Base-by-base conservation (phyloP, 1,140 invertebrate species). In the Calosoma granatense region DNA sequence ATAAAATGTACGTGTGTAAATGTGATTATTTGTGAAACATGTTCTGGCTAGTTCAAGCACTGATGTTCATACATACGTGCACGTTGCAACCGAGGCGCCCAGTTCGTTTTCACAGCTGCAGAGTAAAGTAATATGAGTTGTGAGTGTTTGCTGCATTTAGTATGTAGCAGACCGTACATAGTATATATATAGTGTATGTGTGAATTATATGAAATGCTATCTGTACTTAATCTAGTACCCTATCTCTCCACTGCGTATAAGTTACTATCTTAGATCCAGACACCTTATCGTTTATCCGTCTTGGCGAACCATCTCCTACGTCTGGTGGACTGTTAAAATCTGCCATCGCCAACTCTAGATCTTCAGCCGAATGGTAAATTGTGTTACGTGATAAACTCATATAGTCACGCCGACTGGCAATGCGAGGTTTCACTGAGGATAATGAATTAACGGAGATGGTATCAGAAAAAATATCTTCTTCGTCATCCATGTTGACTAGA, bases 161-260 rank as follows among this genome's bases (percentile, higher is more conserved):
- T n/a, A n/a, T n/a, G n/a, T n/a, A n/a, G n/a, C n/a, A n/a, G n/a
- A n/a, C n/a, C n/a, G n/a, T n/a, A n/a, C n/a, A n/a, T n/a, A n/a
- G n/a, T n/a, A n/a, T n/a, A n/a, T n/a, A n/a, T n/a, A n/a, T n/a
- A n/a, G n/a, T n/a, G n/a, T n/a, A n/a, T n/a, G n/a, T n/a, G n/a
- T n/a, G n/a, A n/a, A n/a, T n/a, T n/a, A n/a, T n/a, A n/a, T n/a
- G n/a, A n/a, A n/a, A n/a, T n/a, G n/a, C 9, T 47, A 47, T 12
- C 3, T 47, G 41, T 47, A 17, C 17, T 47, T 47, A 36, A 36
- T 9, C 9, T 47, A 17, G 69, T 73, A 73, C 72, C 72, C 67
- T 70, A 67, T 70, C 64, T 65, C 69, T 72, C 72, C 72, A 73
- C 66, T 73, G 66, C 58, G 64, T 63, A 63, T 73, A 73, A 56